These are phyloP conservation scores for Zaprionus bogoriensis DNA, from an alignment of 2,888 invertebrate species.

Conservation along the genomic window DNA sequence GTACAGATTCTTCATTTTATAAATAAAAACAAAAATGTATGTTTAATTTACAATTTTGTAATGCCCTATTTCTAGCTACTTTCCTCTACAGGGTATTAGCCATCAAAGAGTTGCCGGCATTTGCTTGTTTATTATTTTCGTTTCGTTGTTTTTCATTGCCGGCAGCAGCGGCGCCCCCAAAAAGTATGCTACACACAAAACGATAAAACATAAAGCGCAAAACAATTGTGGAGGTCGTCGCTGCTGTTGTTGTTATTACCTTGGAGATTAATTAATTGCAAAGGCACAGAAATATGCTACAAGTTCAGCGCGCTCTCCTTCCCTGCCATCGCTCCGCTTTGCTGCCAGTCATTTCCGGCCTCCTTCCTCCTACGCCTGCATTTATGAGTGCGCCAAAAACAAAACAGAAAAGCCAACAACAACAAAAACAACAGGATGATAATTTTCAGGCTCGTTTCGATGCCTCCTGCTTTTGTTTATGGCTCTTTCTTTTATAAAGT, in stretches of 20 bases:
- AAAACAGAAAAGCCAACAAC: slow-evolving; percentile 10
- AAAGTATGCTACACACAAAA: slow-evolving; percentile 42
- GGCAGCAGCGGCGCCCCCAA: slow-evolving; percentile 27
- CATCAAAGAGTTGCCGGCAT: slow-evolving; percentile 45
- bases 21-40: slow-evolving; percentile 5
- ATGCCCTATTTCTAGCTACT: not conserved
- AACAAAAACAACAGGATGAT: slow-evolving; percentile 68
- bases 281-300: slow-evolving; percentile 71
- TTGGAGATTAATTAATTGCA: slow-evolving; percentile 80
- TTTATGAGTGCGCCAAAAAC: slow-evolving; percentile 56
- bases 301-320: slow-evolving; percentile 46
- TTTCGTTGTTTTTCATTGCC: slow-evolving; percentile 33
- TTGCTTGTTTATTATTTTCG: slow-evolving; percentile 34
- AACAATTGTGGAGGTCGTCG: slow-evolving; percentile 59
- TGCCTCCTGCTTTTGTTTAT: slow-evolving; percentile 61
- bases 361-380: slow-evolving; percentile 37
- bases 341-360: slow-evolving; percentile 73
- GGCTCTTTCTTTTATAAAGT: slow-evolving; percentile 72
- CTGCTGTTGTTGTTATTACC: slow-evolving; percentile 61
- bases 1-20: no score
- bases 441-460: slow-evolving; percentile 66
- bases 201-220: slow-evolving; percentile 65
- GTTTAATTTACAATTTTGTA: no score
- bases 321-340: not conserved
- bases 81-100: slow-evolving; percentile 9